Evolutionary conservation across 2,113 vertebrate genomes (phyloP), one percentile per base, ranked within the genome.

Genomic region (Octodon degus): DNA sequence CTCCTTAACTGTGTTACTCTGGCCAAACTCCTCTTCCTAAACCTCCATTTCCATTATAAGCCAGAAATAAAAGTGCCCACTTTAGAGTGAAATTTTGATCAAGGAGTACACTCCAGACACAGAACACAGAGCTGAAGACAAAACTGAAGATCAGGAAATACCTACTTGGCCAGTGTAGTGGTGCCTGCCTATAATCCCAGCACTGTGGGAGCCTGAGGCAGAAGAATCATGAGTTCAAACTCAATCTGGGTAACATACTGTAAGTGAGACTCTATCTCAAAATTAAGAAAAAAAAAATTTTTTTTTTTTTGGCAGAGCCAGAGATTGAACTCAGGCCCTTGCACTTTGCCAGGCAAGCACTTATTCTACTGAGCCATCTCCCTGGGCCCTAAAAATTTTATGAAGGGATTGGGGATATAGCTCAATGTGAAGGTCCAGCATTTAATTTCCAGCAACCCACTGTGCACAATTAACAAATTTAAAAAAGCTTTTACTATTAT

Each of bases 21-120:
- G 62, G 50, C 20, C 86, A 94, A 84, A 91, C 5, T 47, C 83
- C 63, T 58, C 30, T 40, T 1, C 34, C 27, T 86, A 85, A 87
- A 14, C 22, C 85, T 95, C 85, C 43, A 76, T 86, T 70, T 93
- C n/a, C 60, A n/a, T 4, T 94, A 58, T 80, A 74, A 97, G 83
- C 20, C 22, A 37, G 34, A 30, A 96, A 76, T 4, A 10, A 27
- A 95, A 95, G 70, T 53, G 40, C 17, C 79, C 32, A 55, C 32
- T 10, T 81, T 12, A 2, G 14, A 80, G 50, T 63, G 40, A 90
- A 68, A 67, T 55, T 25, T 50, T 24, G 55, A 22, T 20, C 2
- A 65, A 86, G 43, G 1, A 85, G 34, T 60, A 20, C 9, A 81
- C 32, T 55, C 16, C 0, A 80, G 47, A 84, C 72, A 68, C 0